phyloP scores from a whole-genome alignment of 1,140 invertebrate genomes.

The Drosophila biarmipes region DNA sequence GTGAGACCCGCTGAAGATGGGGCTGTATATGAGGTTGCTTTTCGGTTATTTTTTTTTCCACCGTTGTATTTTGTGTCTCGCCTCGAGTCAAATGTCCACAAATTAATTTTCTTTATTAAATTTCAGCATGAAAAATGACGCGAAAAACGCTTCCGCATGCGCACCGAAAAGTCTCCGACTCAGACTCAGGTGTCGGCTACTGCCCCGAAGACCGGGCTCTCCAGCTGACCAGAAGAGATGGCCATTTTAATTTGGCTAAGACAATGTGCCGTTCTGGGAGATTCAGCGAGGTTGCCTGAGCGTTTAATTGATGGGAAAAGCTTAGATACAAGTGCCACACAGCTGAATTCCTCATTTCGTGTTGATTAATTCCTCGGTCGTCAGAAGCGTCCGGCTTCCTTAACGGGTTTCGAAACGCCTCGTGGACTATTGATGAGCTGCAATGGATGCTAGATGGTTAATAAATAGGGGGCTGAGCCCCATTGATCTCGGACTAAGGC shows the following conservation, averaged over 20 bases:
- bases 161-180: slow-evolving; percentile 42
- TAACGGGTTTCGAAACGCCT: slow-evolving; percentile 33
- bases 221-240: slow-evolving; percentile 27
- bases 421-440: slow-evolving; percentile 49
- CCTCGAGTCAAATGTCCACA: slow-evolving; percentile 83
- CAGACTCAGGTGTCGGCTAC: slow-evolving; percentile 68
- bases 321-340: slow-evolving; percentile 42
- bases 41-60: slow-evolving; percentile 1
- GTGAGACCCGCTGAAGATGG: slow-evolving; percentile 3
- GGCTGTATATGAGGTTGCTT: slow-evolving; percentile 12
- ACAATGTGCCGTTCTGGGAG: slow-evolving; percentile 76
- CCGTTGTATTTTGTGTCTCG: slow-evolving; percentile 64
- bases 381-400: slow-evolving; percentile 7
- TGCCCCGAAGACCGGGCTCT: slow-evolving; percentile 1
- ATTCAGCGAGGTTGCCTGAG: slow-evolving; percentile 57
- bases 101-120: slow-evolving; percentile 84
- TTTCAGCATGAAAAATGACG: slow-evolving; percentile 83
- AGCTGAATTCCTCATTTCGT: slow-evolving; percentile 38
- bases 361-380: slow-evolving; percentile 64
- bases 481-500: slow-evolving; percentile 36
- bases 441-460: slow-evolving; percentile 9
- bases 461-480: slow-evolving; percentile 25
- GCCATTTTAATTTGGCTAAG: slow-evolving; percentile 74
- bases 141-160: slow-evolving; percentile 82
- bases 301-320: slow-evolving; percentile 71